Evolutionary conservation across 2,797 vertebrate species (phyloP).

Genomic region (Valencia hispanica): DNA sequence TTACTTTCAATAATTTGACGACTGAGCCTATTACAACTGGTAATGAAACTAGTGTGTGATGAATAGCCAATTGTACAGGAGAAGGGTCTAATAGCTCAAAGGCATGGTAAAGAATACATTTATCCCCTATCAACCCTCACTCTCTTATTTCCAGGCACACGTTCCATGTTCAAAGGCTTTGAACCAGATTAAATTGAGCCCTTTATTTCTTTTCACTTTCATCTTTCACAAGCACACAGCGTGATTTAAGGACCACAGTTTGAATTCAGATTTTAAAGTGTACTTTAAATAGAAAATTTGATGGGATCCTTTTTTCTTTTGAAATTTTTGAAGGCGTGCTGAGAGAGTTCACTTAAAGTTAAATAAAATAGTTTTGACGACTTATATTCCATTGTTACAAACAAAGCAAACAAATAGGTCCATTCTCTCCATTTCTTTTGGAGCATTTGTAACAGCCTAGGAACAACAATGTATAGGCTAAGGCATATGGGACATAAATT

Average conservation of each 20-base stretch:
- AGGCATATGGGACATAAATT: not conserved
- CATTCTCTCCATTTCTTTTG: no score
- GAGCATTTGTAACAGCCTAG: no score
- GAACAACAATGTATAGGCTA: not conserved
- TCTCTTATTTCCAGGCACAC: slow-evolving; percentile 89
- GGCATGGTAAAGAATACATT: slow-evolving; percentile 92
- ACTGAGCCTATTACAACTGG: slow-evolving; percentile 89
- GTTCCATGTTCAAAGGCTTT: slow-evolving; percentile 93
- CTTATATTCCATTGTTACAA: not conserved
- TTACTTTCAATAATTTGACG: slow-evolving; percentile 91
- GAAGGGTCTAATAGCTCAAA: slow-evolving; percentile 91
- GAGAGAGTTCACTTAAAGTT: not conserved
- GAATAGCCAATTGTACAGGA: slow-evolving; percentile 89
- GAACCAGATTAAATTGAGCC: slow-evolving; percentile 98
- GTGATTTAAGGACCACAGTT: slow-evolving; percentile 83
- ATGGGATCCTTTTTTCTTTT: slow-evolving; percentile 59
- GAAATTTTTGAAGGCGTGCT: slow-evolving; percentile 55
- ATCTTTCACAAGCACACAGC: slow-evolving; percentile 91
- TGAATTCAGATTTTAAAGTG: slow-evolving; percentile 84
- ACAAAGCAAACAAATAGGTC: not conserved
- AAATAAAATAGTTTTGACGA: not conserved
- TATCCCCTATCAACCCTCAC: slow-evolving; percentile 94
- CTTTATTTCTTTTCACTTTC: slow-evolving; percentile 98
- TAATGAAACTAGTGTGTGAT: slow-evolving; percentile 91
- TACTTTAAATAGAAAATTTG: slow-evolving; percentile 21